Evolutionary conservation across 2,797 vertebrate species (phyloP).

Genomic region (Pelodytes ibericus): DNA sequence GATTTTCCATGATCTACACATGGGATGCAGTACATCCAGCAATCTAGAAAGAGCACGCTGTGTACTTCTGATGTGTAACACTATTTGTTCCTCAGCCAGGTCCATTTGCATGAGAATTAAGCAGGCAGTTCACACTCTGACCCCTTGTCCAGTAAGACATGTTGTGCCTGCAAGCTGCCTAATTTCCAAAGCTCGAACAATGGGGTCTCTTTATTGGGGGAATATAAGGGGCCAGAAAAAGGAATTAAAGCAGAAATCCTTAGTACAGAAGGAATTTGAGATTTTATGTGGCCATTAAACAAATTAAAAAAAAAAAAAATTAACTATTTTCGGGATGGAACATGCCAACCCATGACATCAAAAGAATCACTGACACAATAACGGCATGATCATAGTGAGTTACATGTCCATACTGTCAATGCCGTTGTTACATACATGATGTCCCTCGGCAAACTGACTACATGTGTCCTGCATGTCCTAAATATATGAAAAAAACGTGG

Average conservation of each 20-base stretch:
- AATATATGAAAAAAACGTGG: too few species aligned
- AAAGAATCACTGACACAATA: neutral
- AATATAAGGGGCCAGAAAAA: constrained; percentile 31
- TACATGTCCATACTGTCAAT: too few species aligned
- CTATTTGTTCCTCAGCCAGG: constrained; percentile 17
- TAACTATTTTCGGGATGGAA: neutral
- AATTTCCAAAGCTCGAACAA: constrained; percentile 43
- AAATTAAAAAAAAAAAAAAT: neutral
- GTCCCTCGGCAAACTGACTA: too few species aligned
- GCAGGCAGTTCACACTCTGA: constrained; percentile 32
- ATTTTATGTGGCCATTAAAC: constrained; percentile 28
- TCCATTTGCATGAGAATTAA: constrained; percentile 49
- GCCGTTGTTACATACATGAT: too few species aligned
- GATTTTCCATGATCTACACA: too few species aligned
- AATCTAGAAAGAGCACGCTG: constrained; percentile 9
- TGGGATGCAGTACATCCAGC: too few species aligned
- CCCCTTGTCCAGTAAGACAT: constrained; percentile 20
- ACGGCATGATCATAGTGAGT: too few species aligned
- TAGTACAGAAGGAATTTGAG: constrained; percentile 22
- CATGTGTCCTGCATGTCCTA: too few species aligned
- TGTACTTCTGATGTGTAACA: constrained; percentile 8
- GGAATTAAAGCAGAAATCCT: constrained; percentile 44
- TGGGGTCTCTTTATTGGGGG: constrained; percentile 39
- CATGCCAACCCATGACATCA: too few species aligned
- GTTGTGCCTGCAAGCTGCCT: constrained; percentile 32